Percentiles rank a stretch among this genome's conserved stretches.
Conservation (phyloP, 2,113 vertebrate genomes). For the Poeciliopsis retropinna region DNA sequence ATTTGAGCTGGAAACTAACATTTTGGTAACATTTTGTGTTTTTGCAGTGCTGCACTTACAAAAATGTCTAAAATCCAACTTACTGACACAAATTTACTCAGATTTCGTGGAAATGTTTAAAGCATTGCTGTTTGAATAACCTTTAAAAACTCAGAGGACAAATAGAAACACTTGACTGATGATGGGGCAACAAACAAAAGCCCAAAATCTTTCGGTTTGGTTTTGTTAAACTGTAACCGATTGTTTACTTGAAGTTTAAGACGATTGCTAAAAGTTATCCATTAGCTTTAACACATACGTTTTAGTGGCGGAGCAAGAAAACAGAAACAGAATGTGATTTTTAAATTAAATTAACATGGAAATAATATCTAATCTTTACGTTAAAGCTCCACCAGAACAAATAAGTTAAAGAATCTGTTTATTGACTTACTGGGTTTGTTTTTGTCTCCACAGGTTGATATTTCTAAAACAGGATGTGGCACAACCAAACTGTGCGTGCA, state of each 20-base stretch:
- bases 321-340: neutral
- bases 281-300: neutral
- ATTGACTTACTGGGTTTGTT: neutral
- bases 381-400: neutral
- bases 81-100: neutral
- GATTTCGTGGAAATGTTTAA: neutral
- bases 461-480: slow-evolving; percentile 35
- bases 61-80: neutral
- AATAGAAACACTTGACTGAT: neutral
- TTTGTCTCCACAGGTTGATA: slow-evolving; percentile 35
- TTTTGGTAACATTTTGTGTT: too few relatives aligned
- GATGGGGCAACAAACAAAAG: neutral
- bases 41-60: too few relatives aligned
- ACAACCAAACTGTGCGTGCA: slow-evolving; percentile 21
- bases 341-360: neutral
- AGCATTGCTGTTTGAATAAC: neutral
- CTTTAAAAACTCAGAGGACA: too few relatives aligned
- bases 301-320: neutral
- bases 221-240: neutral
- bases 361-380: neutral
- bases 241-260: neutral
- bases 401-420: neutral
- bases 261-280: neutral
- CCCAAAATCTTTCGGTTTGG: neutral
- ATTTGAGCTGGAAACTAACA: too few relatives aligned